These are phyloP conservation scores for Euphonia xanthogaster DNA, from an alignment of 2,797 vertebrate species.

Conservation along the genomic window DNA sequence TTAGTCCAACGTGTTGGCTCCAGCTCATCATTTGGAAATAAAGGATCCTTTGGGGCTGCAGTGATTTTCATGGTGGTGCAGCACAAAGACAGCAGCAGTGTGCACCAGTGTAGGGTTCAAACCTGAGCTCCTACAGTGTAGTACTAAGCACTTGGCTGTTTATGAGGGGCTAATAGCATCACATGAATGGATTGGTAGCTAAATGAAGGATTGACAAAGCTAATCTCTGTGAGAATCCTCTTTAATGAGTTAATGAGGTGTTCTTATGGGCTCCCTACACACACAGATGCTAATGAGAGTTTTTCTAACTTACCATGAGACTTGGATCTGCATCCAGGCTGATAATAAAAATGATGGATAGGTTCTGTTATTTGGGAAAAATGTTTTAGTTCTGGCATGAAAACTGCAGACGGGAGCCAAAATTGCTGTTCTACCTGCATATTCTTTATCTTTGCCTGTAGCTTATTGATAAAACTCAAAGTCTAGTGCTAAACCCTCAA, in stretches of 20 bases:
- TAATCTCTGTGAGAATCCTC: constrained; percentile 68
- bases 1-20: not conserved
- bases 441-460: not conserved
- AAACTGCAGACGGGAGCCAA: not conserved
- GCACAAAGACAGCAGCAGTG: not conserved
- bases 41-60: rapidly evolving
- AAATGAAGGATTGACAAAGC: constrained; percentile 64
- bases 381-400: constrained; percentile 11
- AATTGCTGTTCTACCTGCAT: not conserved
- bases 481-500: not conserved
- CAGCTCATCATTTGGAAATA: not conserved
- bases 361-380: constrained; percentile 15
- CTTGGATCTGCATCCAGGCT: constrained; percentile 26
- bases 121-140: not conserved
- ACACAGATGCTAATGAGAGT: constrained; percentile 52
- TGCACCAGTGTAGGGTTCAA: not conserved
- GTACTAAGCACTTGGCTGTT: not conserved
- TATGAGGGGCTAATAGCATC: constrained; percentile 53
- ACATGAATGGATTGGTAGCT: constrained; percentile 66
- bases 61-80: not conserved
- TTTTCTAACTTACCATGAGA: constrained; percentile 49
- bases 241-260: constrained; percentile 73
- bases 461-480: not conserved
- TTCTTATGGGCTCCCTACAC: constrained; percentile 58
- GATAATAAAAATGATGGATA: constrained; percentile 53